These are phyloP conservation scores for Gymnogyps californianus DNA, from an alignment of 2,113 vertebrate species.

Conservation along the genomic window DNA sequence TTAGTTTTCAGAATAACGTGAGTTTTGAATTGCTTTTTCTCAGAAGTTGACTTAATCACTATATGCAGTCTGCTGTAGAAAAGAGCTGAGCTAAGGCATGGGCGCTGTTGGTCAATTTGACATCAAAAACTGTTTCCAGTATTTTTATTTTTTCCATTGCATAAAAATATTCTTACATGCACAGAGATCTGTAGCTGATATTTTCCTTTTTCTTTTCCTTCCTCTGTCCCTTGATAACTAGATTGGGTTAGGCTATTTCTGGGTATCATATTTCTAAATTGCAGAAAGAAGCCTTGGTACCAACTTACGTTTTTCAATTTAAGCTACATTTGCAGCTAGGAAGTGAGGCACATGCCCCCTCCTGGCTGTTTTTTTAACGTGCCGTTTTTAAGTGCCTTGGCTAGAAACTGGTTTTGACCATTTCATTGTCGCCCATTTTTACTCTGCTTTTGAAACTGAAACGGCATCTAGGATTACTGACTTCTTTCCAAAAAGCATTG, in stretches of 20 bases:
- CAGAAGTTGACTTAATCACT: slow-evolving; percentile 2
- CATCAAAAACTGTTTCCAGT: neutral
- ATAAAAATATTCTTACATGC: neutral
- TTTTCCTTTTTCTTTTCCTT: neutral
- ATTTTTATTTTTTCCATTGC: neutral
- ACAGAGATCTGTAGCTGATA: neutral
- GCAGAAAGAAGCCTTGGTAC: neutral
- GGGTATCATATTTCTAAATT: neutral
- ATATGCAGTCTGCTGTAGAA: neutral
- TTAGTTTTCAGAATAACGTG: slow-evolving; percentile 34
- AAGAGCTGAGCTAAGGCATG: neutral
- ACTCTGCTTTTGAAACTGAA: neutral
- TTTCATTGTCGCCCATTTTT: neutral
- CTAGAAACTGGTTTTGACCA: neutral
- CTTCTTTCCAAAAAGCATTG: neutral
- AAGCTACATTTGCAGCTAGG: neutral
- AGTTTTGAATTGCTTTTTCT: neutral
- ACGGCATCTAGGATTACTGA: accelerated
- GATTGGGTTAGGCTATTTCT: neutral
- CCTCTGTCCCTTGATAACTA: neutral
- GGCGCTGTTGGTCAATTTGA: neutral
- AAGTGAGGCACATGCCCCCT: neutral
- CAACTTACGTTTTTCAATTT: neutral
- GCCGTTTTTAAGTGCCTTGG: neutral
- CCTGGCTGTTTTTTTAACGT: neutral